These are phyloP conservation scores for Zygogramma bicolorata DNA, from an alignment of 2,888 invertebrate species.

Conservation along the genomic window DNA sequence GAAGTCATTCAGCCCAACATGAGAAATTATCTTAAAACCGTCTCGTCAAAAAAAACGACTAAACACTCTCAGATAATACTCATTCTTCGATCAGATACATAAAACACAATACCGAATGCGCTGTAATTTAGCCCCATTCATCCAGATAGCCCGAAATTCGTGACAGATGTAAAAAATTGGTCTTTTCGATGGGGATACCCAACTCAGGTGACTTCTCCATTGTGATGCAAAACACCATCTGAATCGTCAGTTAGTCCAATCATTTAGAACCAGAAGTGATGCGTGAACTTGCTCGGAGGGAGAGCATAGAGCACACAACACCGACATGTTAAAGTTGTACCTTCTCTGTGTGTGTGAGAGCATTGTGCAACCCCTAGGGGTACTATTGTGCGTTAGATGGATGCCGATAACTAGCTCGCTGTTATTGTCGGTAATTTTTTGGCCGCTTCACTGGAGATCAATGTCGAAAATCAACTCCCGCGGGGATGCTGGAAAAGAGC, in stretches of 20 bases:
- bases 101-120: conserved; percentile 46
- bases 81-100: conserved; percentile 43
- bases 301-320: conserved; percentile 37
- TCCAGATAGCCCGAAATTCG: conserved; percentile 46
- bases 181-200: conserved; percentile 40
- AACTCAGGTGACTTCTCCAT: conserved; percentile 56
- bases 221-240: conserved; percentile 57
- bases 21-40: conserved; percentile 26
- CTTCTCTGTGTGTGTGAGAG: conserved; percentile 1
- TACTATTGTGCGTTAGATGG: conserved; percentile 55
- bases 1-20: conserved; percentile 11
- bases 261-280: conserved; percentile 56
- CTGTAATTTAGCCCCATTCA: conserved; percentile 48
- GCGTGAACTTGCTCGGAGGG: conserved; percentile 51
- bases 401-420: conserved; percentile 58
- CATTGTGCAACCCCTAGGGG: background rate
- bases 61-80: conserved; percentile 35
- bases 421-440: conserved; percentile 62
- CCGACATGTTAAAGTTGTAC: conserved; percentile 33
- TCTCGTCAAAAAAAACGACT: conserved; percentile 25
- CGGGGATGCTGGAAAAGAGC: conserved; percentile 58
- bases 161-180: conserved; percentile 55
- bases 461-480: conserved; percentile 54
- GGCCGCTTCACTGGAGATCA: conserved; percentile 39
- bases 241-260: conserved; percentile 59